These are phyloP conservation scores for Lepisosteus osseus DNA, from an alignment of 2,113 vertebrate species.

Conservation along the genomic window DNA sequence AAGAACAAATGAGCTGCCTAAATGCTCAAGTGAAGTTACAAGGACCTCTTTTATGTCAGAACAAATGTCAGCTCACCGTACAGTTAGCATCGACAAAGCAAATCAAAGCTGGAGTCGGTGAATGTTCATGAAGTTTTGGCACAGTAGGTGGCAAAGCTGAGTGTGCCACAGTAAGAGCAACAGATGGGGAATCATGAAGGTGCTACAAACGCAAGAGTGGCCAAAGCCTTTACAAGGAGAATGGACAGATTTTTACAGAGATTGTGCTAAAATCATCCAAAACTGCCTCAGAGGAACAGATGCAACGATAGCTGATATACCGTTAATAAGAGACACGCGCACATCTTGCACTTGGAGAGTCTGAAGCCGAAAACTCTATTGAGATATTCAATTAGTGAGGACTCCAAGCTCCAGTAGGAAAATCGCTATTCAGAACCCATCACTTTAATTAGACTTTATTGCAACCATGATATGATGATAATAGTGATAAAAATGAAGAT, in stretches of 20 bases:
- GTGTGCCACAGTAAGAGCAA: slow-evolving; percentile 50
- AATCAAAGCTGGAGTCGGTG: slow-evolving; percentile 37
- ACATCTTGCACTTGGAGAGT: slow-evolving; percentile 16
- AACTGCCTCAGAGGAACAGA: slow-evolving; percentile 47
- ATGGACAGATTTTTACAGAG: slow-evolving; percentile 64
- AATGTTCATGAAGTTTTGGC: slow-evolving; percentile 57
- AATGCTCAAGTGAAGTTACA: slow-evolving; percentile 43
- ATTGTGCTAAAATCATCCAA: slow-evolving; percentile 60
- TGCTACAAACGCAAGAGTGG: slow-evolving; percentile 38
- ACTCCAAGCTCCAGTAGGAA: slow-evolving; percentile 2
- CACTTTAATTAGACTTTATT: slow-evolving; percentile 4
- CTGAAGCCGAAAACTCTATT: neutral
- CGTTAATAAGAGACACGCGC: slow-evolving; percentile 40
- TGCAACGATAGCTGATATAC: slow-evolving; percentile 35
- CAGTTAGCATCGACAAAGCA: slow-evolving; percentile 46
- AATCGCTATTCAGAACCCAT: neutral
- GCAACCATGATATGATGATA: slow-evolving; percentile 1
- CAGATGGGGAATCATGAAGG: slow-evolving; percentile 56
- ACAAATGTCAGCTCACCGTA: slow-evolving; percentile 48
- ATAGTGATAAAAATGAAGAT: too few species aligned
- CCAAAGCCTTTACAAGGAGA: slow-evolving; percentile 49
- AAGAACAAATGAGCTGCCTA: slow-evolving; percentile 18
- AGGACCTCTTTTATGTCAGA: slow-evolving; percentile 44
- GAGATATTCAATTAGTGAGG: slow-evolving; percentile 22
- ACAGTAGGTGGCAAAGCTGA: slow-evolving; percentile 51